These are phyloP conservation scores for Microcebus tavaratra DNA, from an alignment of 2,113 vertebrate species.

Conservation along the genomic window DNA sequence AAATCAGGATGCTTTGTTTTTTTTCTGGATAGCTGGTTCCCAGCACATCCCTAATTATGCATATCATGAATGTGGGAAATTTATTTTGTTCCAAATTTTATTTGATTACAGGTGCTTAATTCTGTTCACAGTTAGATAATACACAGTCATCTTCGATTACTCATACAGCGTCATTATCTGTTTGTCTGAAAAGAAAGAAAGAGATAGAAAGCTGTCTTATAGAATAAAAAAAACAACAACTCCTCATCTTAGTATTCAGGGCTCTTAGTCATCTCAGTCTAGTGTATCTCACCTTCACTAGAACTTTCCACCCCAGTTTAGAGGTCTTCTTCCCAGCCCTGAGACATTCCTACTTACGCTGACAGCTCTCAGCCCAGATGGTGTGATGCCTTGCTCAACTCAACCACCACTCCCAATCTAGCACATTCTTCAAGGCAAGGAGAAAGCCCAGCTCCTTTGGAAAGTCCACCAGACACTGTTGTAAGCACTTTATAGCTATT, in stretches of 20 bases:
- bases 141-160: background rate
- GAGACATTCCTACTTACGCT: background rate
- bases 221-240: background rate
- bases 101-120: background rate
- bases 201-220: background rate
- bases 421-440: background rate
- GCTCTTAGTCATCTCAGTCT: background rate
- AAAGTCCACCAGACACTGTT: background rate
- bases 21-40: background rate
- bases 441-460: background rate
- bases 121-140: background rate
- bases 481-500: background rate
- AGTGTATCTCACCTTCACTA: background rate
- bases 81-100: background rate
- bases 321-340: background rate
- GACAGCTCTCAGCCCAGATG: background rate
- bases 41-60: background rate
- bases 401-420: too few species aligned
- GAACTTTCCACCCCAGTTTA: background rate
- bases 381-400: background rate
- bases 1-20: background rate
- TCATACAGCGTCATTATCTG: background rate
- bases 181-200: background rate
- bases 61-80: background rate
- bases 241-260: background rate